Evolutionary conservation across 2,113 vertebrate genomes (phyloP), one percentile per base, ranked within the genome.

Genomic region (Balaeniceps rex): DNA sequence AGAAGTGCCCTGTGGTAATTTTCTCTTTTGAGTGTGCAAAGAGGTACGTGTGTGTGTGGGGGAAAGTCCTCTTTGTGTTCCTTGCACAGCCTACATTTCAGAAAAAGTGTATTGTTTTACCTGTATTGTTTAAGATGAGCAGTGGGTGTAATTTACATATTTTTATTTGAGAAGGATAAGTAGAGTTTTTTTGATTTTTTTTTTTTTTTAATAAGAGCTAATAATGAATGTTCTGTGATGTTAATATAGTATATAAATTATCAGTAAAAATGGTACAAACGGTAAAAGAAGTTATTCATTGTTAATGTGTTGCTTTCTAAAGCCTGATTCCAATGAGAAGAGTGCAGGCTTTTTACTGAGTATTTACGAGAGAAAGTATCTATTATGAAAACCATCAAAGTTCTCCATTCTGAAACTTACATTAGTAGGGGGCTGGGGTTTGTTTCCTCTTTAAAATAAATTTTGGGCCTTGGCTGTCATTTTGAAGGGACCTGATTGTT

Each of bases 101-200:
- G 60, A 61, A 82, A 71, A 90, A 82, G 34, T 26, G 47, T 76
- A 71, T 87, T 95, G 90, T 94, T 96, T 96, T 72, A 95, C 49
- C 51, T 91, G 52, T 49, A 26, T 96, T 95, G 77, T 82, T 92
- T 42, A 84, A 92, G 54, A 94, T 72, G 75, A 88, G 92, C 68
- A 60, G 23, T 78, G 87, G 69, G 46, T 83, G 81, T 85, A 61
- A 81, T 71, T 91, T 88, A 80, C 66, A 75, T 91, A 66, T 77
- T 82, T 96, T 87, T 91, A 63, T 64, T 96, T 72, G 38, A 87
- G 82, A 66, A 63, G 69, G 57, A n/a, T 89, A 95, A 92, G 65
- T 95, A 93, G 86, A 63, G 7, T 80, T 95, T 80, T 83, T 94
- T 52, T 93, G 55, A 58, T 74, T 76, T 83, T 63, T 52, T 85